A percentile compares a stretch with the other conserved stretches of the same genome.
phyloP scores from a whole-genome alignment of 2,797 vertebrate species.

The Todus mexicanus region DNA sequence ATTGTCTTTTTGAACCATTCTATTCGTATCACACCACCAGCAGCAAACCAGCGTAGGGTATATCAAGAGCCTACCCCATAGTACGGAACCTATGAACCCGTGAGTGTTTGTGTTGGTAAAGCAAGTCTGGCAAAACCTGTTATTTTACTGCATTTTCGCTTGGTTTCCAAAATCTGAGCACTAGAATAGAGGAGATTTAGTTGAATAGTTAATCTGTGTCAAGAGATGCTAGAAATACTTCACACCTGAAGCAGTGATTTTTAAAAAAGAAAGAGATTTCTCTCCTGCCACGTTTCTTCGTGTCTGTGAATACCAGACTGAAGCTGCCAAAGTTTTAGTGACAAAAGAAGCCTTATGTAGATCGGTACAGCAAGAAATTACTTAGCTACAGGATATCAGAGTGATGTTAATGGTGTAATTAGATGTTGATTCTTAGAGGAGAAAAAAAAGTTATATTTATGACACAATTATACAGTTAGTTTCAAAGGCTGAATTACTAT shows the following conservation, averaged over 20 bases:
- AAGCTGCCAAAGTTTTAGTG: not conserved
- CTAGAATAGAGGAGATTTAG: not conserved
- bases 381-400: not conserved
- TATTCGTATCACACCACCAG: not conserved
- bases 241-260: not conserved
- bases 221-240: not conserved
- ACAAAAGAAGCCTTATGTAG: not conserved
- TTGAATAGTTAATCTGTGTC: not conserved
- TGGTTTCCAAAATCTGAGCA: not conserved
- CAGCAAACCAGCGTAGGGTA: not conserved
- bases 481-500: not conserved
- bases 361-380: not conserved
- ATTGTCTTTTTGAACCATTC: not conserved
- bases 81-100: not conserved
- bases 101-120: not conserved
- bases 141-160: not conserved
- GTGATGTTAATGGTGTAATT: not conserved
- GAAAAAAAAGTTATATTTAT: not conserved
- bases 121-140: not conserved
- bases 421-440: not conserved
- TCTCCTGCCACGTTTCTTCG: not conserved
- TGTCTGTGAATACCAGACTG: not conserved
- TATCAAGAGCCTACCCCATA: not conserved
- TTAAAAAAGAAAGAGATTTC: not conserved
- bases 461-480: not conserved